Conservation (phyloP, 2,888 invertebrate genomes). For the Chalcosyrphus nemorum region DNA sequence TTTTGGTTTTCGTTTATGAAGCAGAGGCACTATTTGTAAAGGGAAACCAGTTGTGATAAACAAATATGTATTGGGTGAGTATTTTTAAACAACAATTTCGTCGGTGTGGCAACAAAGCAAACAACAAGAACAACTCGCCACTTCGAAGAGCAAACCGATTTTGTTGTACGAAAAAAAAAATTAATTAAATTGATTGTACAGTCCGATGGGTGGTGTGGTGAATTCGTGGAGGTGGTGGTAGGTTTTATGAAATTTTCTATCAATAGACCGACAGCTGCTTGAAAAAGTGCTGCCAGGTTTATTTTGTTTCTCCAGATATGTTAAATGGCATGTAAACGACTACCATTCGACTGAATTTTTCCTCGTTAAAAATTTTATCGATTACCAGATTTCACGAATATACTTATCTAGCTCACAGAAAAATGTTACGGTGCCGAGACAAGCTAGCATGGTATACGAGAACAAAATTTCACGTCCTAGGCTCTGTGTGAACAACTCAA, state of each 20-base stretch:
- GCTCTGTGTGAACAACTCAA: no score
- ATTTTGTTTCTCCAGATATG: neutral
- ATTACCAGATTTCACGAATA: no score
- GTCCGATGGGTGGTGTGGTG: neutral
- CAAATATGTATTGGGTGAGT: constrained; percentile 2
- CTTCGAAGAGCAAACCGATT: constrained; percentile 27
- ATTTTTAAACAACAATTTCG: neutral
- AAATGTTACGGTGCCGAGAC: no score
- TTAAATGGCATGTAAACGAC: no score
- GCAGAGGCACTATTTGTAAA: neutral
- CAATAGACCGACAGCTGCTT: neutral
- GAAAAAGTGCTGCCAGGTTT: constrained; percentile 1
- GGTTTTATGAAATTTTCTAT: neutral
- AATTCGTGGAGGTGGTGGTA: neutral
- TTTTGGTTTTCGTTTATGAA: neutral
- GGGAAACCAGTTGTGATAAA: neutral
- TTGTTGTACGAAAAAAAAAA: neutral
- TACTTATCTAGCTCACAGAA: no score
- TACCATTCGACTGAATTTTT: no score
- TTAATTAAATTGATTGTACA: constrained; percentile 1
- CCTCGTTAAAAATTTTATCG: no score
- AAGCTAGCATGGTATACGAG: no score
- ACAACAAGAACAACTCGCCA: constrained; percentile 5
- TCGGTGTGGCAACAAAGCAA: neutral
- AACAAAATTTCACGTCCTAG: no score